A percentile compares a stretch with the other conserved stretches of the same genome.
phyloP scores from a whole-genome alignment of 2,113 vertebrate species.

The Xenopus laevis region DNA sequence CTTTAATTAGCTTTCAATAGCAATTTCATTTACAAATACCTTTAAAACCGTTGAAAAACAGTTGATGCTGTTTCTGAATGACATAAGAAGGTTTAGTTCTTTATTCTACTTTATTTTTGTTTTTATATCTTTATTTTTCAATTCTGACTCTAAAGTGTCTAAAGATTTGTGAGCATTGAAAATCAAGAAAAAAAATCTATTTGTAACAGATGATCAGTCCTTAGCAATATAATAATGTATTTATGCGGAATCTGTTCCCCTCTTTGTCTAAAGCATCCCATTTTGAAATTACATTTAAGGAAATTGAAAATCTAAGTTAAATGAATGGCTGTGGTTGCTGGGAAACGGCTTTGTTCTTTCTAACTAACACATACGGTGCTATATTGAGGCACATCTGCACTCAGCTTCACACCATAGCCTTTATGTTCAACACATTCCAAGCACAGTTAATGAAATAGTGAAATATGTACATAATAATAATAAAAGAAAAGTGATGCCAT shows the following conservation, averaged over 20 bases:
- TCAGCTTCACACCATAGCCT: background rate
- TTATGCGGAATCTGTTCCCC: background rate
- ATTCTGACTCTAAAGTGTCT: background rate
- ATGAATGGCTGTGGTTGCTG: background rate
- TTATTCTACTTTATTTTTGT: no score
- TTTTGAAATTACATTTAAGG: background rate
- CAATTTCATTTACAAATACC: no score
- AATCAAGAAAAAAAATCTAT: background rate
- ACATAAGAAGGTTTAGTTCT: no score
- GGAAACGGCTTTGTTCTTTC: slow-evolving; percentile 6
- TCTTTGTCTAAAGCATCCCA: slow-evolving; percentile 2
- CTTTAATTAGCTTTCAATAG: no score
- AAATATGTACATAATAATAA: background rate
- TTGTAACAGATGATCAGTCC: background rate
- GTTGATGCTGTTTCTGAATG: no score
- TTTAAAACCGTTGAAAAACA: no score
- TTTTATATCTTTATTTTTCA: background rate
- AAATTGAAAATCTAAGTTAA: slow-evolving; percentile 12
- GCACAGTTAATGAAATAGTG: no score
- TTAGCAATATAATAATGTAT: background rate
- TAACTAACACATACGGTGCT: background rate
- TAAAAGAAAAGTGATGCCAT: no score
- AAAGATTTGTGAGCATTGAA: background rate
- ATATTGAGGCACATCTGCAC: background rate
- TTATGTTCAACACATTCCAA: no score